Conservation (phyloP, 2,888 invertebrate species). For the Sphaeridia pumilis region DNA sequence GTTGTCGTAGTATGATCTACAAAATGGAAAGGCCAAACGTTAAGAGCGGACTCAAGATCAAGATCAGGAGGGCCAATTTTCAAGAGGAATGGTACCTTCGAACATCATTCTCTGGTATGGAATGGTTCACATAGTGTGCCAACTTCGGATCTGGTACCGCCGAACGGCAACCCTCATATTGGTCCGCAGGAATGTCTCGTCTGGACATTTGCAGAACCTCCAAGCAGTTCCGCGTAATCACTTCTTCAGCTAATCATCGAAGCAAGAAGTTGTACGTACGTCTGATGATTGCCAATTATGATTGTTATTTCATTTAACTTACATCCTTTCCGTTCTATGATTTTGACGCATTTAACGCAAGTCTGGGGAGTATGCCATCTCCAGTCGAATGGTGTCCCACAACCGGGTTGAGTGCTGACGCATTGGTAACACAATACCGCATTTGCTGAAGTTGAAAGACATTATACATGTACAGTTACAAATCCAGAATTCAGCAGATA, state of each 20-base stretch:
- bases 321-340: constrained; percentile 77
- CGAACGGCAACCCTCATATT: constrained; percentile 77
- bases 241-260: constrained; percentile 52
- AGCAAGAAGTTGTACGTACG: constrained; percentile 6
- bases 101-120: constrained; percentile 71
- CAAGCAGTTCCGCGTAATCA: constrained; percentile 73
- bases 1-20: constrained; percentile 64
- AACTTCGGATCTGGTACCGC: constrained; percentile 66
- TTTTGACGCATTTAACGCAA: constrained; percentile 81
- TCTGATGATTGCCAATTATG: not conserved
- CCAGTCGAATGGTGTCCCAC: constrained; percentile 75
- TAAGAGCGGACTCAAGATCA: not conserved
- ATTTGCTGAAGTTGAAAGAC: constrained; percentile 13
- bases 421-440: constrained; percentile 75
- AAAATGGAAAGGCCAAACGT: constrained; percentile 16
- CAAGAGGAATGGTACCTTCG: constrained; percentile 47
- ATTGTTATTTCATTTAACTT: constrained; percentile 26
- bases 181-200: constrained; percentile 80
- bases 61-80: not conserved
- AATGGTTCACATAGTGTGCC: constrained; percentile 77
- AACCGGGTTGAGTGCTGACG: constrained; percentile 78
- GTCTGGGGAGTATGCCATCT: constrained; percentile 59
- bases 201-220: constrained; percentile 64
- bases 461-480: not conserved
- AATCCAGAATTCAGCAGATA: no score